Conservation (phyloP, 2,797 vertebrate species). For the Saxicola maurus region DNA sequence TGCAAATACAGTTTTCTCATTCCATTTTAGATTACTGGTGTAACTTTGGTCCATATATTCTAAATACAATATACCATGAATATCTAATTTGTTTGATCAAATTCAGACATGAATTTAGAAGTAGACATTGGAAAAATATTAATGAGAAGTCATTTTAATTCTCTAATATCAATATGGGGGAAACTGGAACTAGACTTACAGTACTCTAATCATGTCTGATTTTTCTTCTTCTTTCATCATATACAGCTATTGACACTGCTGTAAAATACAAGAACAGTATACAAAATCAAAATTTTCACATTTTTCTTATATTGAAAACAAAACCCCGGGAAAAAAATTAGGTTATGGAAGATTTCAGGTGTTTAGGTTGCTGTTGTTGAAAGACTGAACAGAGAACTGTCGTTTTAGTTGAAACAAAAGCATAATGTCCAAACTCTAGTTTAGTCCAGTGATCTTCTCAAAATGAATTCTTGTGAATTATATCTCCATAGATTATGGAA, state of each 20-base stretch:
- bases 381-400: not conserved
- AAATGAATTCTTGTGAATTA: not conserved
- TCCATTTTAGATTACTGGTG: not conserved
- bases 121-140: not conserved
- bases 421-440: not conserved
- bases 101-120: not conserved
- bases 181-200: not conserved
- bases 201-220: not conserved
- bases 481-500: not conserved
- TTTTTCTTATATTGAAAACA: not conserved
- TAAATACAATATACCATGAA: not conserved
- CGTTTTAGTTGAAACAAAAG: not conserved
- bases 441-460: not conserved
- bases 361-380: not conserved
- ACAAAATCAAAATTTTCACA: not conserved
- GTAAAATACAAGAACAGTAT: not conserved
- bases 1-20: not conserved
- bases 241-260: not conserved
- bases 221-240: not conserved
- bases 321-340: not conserved
- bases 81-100: not conserved
- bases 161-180: not conserved
- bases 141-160: not conserved
- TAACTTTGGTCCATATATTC: not conserved
- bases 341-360: not conserved